Evolutionary conservation across 2,888 invertebrate genomes (phyloP).

Genomic region (Neoscelio sp.): DNA sequence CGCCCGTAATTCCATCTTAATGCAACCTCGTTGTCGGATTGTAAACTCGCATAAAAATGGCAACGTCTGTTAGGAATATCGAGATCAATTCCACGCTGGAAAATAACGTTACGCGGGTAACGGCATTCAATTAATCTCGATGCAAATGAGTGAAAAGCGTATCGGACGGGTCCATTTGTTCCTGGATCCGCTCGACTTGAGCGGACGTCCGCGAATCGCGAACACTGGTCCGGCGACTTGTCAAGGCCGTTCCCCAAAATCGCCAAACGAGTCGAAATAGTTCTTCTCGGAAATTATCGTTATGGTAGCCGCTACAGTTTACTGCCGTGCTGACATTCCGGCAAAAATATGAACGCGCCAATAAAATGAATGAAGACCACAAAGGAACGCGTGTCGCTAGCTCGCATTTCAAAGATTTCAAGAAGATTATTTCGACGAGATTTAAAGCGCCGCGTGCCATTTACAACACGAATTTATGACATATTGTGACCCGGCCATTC

Average conservation of each 20-base stretch:
- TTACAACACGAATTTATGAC: conserved; percentile 30
- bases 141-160: conserved; percentile 52
- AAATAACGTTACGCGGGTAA: conserved; percentile 38
- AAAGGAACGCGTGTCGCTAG: conserved; percentile 7
- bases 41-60: conserved; percentile 4
- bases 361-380: conserved; percentile 27
- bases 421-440: conserved; percentile 11
- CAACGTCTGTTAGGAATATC: conserved; percentile 31
- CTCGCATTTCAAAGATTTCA: background rate
- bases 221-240: conserved; percentile 49
- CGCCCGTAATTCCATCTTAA: conserved; percentile 10
- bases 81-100: conserved; percentile 24
- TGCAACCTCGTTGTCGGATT: conserved; percentile 24
- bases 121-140: conserved; percentile 39
- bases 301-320: conserved; percentile 31
- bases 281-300: conserved; percentile 49
- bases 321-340: conserved; percentile 37
- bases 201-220: background rate
- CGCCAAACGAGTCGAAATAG: conserved; percentile 58
- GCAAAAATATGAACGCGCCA: conserved; percentile 1
- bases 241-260: conserved; percentile 60
- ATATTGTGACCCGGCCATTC: conserved; percentile 30
- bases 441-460: conserved; percentile 16
- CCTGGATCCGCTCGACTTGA: too few relatives aligned
- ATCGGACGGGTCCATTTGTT: too few relatives aligned